These are phyloP conservation scores for Volucella bombylans DNA, from an alignment of 2,888 invertebrate species.

Conservation along the genomic window DNA sequence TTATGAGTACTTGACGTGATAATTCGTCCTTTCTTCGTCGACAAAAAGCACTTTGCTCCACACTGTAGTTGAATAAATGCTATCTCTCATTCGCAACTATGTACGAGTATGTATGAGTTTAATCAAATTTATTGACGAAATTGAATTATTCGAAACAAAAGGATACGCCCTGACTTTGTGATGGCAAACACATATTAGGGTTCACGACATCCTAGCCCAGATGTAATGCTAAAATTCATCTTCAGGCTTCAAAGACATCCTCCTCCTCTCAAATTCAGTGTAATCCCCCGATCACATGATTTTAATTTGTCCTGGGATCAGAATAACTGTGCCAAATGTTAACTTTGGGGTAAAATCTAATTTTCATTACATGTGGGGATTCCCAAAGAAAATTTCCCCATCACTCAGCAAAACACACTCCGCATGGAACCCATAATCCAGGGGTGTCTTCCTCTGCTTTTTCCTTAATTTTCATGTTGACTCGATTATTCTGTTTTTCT, in stretches of 20 bases:
- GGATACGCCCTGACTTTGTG: neutral
- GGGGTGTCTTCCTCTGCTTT: neutral
- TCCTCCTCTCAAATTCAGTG: neutral
- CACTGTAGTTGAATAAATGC: too few species aligned
- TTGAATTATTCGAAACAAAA: neutral
- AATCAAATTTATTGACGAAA: neutral
- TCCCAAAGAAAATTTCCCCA: constrained; percentile 30
- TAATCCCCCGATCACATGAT: constrained; percentile 32
- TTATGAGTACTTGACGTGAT: too few species aligned
- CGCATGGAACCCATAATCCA: constrained; percentile 16
- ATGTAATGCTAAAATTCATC: constrained; percentile 9
- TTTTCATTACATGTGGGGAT: constrained; percentile 54
- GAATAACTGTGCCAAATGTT: constrained; percentile 31
- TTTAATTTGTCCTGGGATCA: constrained; percentile 53
- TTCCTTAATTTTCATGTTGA: constrained; percentile 45
- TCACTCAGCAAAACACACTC: neutral
- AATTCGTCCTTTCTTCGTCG: too few species aligned
- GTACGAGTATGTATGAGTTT: neutral
- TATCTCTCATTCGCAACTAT: too few species aligned
- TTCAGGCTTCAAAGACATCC: neutral
- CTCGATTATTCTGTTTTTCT: constrained; percentile 43
- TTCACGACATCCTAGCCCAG: constrained; percentile 3
- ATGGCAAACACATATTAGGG: constrained; percentile 24
- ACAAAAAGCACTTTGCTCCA: too few species aligned
- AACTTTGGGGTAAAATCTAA: constrained; percentile 39